Percentiles rank a stretch among this genome's conserved stretches.
phyloP scores from a whole-genome alignment of 1,140 invertebrate genomes.

The Bombus superbus region DNA sequence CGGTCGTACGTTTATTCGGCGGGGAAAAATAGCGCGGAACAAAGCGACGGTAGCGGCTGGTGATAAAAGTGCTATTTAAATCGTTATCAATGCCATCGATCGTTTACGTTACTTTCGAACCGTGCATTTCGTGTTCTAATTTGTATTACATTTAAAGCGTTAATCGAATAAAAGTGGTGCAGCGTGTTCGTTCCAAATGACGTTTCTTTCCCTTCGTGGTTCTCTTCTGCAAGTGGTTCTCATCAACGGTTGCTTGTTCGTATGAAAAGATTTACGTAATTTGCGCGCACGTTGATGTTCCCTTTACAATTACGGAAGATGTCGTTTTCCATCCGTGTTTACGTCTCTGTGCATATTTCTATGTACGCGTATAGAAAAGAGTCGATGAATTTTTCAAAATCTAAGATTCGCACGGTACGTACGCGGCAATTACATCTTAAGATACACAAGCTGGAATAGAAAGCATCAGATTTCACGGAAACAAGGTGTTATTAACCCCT shows the following conservation, averaged over 20 bases:
- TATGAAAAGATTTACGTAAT: slow-evolving; percentile 3
- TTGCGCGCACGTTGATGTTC: neutral
- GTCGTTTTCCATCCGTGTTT: neutral
- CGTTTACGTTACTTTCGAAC: neutral
- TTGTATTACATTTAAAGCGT: slow-evolving; percentile 8
- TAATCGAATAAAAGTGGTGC: slow-evolving; percentile 2
- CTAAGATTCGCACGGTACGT: too few relatives aligned
- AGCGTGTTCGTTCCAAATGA: neutral
- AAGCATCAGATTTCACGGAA: slow-evolving; percentile 1
- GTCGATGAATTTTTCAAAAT: neutral
- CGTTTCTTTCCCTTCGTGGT: neutral
- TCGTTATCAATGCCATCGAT: neutral
- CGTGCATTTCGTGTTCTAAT: slow-evolving; percentile 5
- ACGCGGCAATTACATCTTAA: neutral
- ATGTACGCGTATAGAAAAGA: neutral
- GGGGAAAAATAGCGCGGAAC: neutral
- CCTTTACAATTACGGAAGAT: neutral
- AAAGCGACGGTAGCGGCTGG: neutral
- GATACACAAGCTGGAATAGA: neutral
- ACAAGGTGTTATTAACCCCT: slow-evolving; percentile 15
- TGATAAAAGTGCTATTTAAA: neutral
- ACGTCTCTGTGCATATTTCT: neutral
- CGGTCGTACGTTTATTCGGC: neutral
- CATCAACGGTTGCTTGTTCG: slow-evolving; percentile 10
- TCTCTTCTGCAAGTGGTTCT: neutral